Base-by-base conservation (phyloP, 2,113 vertebrate genomes). In the Nymphicus hollandicus region DNA sequence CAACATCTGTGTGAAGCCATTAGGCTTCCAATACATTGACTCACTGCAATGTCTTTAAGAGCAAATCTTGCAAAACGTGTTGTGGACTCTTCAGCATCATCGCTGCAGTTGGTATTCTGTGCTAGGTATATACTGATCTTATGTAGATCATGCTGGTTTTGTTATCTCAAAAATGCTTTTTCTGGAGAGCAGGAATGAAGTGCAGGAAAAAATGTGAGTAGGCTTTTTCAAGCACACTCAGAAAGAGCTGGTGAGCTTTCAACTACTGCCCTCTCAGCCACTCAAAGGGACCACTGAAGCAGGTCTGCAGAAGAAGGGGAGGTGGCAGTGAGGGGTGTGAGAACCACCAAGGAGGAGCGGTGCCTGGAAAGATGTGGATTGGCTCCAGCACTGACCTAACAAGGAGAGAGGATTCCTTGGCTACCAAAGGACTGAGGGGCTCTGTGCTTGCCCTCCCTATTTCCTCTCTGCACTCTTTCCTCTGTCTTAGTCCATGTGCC, bases 1-100 rank as follows among this genome's bases (percentile, higher is more conserved):
- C 50, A 80, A 55, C 78, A 95, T 74, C 93, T 95, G 92, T 55
- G 43, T 85, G 85, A 94, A 96, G 70, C 61, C 56, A 37, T 71
- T 56, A 66, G 25, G 33, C 80, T 84, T 88, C 69, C 18, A 84
- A 50, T 65, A 41, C 50, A 60, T 56, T 77, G 37, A 78, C 69
- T 83, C 84, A 79, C 72, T 79, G 47, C 31, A 49, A 56, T 49
- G 64, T 58, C 72, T 78, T 66, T 53, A 84, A 84, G 55, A 79
- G 39, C 23, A 71, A 79, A 89, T 56, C 49, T 55, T 66, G 35
- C 72, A 85, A 71, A 89, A 76, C 9, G 4, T 28, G 20, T 43
- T 81, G 60, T 64, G 43, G 65, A 33, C 52, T 84, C 43, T 31
- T 81, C 52, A 64, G 41, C 5, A 3, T 86, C 64, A 41, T 73